These are phyloP conservation scores for Bambusicola thoracicus DNA, from an alignment of 2,113 vertebrate species.

Conservation along the genomic window DNA sequence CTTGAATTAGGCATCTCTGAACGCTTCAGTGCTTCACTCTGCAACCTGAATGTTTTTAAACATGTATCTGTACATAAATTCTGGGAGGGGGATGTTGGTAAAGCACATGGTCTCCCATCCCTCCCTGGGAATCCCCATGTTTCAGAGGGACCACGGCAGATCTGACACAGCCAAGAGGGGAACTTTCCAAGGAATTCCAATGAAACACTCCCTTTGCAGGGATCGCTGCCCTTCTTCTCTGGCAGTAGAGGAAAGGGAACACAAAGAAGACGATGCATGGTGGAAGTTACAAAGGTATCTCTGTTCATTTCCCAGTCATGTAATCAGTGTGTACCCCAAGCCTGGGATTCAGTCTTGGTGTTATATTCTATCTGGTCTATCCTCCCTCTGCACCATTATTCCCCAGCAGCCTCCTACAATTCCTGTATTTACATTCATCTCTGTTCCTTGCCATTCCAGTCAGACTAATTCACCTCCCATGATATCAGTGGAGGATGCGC, in stretches of 20 bases:
- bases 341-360: neutral
- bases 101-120: neutral
- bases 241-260: neutral
- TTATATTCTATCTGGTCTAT: neutral
- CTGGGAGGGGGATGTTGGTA: neutral
- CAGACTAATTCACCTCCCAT: constrained; percentile 27
- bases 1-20: neutral
- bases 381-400: neutral
- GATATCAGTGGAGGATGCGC: neutral
- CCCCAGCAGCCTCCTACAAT: neutral
- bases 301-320: neutral
- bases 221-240: neutral
- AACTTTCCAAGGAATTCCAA: neutral
- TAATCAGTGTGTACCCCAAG: neutral
- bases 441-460: neutral
- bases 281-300: neutral
- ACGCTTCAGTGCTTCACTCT: neutral
- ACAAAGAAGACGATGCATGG: neutral
- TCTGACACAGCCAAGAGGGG: neutral
- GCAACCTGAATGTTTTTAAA: neutral
- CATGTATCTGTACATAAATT: neutral
- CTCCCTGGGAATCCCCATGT: neutral
- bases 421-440: neutral
- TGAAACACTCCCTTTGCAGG: neutral
- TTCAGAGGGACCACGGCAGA: neutral